Base-by-base conservation (phyloP, 2,113 vertebrate genomes). In the Paramisgurnus dabryanus region DNA sequence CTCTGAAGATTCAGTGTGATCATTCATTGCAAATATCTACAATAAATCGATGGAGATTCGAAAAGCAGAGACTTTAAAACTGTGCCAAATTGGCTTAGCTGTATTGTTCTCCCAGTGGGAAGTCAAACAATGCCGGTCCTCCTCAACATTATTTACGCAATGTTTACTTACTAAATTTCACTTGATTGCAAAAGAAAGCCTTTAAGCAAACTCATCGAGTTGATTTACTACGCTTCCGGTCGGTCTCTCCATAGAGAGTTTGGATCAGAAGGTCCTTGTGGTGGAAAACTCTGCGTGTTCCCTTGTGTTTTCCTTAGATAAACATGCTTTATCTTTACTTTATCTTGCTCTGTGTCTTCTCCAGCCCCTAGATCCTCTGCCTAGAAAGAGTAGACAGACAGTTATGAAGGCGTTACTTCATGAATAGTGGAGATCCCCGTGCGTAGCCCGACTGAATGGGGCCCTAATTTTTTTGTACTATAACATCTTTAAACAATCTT, bases 401-500 rank as follows among this genome's bases (percentile, higher is more conserved):
- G 27, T 49, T 79, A 71, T 40, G 47, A 55, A 80, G 63, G 65
- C 76, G 67, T 77, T 83, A 61, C 22, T 57, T 12, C 67, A 45
- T 67, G 45, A 72, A 67, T 43, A 70, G 8, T 50, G 55, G 71
- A 22, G 58, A 43, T 2, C 43, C 6, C 34, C 40, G 22, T 40
- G 53, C 71, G 50, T 66, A 4, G 57, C 43, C 58, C 66, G 11
- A 80, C 69, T 72, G 67, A 73, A 79, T 85, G 83, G 82, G 82
- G 71, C 68, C 72, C 79, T 81, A 81, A 83, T 87, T 80, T 83
- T 85, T 87, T 85, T 0, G 22, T 49, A 76, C 83, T 80, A 66
- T 82, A 87, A 86, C 85, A 86, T 89, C 84, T 89, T 86, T 86
- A 84, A 85, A 82, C 83, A 80, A 83, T 85, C 76, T 84, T 84